Evolutionary conservation across 2,888 invertebrate species (phyloP).

Genomic region (Platynereis dumerilii): DNA sequence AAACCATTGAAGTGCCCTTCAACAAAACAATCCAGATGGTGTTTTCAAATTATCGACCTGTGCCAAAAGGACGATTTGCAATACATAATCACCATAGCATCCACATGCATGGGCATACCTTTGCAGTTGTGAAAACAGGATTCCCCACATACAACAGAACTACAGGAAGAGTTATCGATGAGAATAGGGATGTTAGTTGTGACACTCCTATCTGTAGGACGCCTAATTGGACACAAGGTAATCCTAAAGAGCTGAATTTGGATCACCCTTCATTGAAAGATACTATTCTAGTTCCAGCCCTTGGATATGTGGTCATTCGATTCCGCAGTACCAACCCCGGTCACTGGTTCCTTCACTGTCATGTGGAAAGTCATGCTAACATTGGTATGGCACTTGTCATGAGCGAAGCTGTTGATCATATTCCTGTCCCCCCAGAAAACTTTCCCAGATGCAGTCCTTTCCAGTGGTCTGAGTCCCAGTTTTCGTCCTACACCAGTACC

Average conservation of each 20-base stretch:
- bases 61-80: background rate
- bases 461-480: slow-evolving; percentile 13
- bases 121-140: slow-evolving; percentile 54
- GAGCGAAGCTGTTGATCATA: slow-evolving; percentile 46
- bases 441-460: slow-evolving; percentile 44
- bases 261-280: slow-evolving; percentile 49
- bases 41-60: slow-evolving; percentile 33
- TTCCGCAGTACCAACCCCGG: slow-evolving; percentile 57
- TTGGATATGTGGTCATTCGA: slow-evolving; percentile 57
- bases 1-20: slow-evolving; percentile 39
- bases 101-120: slow-evolving; percentile 57
- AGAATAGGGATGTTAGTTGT: slow-evolving; percentile 36
- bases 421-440: slow-evolving; percentile 40
- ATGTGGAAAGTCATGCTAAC: slow-evolving; percentile 48
- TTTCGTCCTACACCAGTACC: background rate
- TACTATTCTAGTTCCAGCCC: slow-evolving; percentile 55
- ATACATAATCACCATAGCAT: slow-evolving; percentile 46
- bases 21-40: slow-evolving; percentile 49
- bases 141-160: background rate
- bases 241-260: slow-evolving; percentile 46
- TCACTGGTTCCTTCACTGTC: slow-evolving; percentile 56
- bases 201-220: slow-evolving; percentile 40
- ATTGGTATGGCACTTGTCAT: slow-evolving; percentile 55
- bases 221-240: slow-evolving; percentile 39
- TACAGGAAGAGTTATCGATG: slow-evolving; percentile 17